phyloP scores from a whole-genome alignment of 2,113 vertebrate species.

The Nettapus auritus region DNA sequence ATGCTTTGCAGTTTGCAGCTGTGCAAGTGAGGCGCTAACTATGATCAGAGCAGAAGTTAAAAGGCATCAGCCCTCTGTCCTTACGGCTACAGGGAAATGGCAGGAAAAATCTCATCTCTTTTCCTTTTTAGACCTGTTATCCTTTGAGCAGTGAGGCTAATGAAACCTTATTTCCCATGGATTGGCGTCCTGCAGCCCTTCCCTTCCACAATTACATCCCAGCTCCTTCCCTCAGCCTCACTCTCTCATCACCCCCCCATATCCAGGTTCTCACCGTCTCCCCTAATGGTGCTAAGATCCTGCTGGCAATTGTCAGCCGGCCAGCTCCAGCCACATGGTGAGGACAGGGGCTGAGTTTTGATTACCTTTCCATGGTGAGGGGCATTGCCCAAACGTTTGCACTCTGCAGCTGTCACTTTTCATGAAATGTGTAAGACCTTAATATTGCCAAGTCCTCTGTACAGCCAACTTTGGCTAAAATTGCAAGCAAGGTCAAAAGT shows the following conservation, averaged over 20 bases:
- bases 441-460: background rate
- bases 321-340: background rate
- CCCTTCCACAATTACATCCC: background rate
- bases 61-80: background rate
- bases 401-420: background rate
- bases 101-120: background rate
- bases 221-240: background rate
- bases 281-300: background rate
- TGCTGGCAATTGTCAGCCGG: background rate
- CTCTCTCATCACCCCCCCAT: background rate
- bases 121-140: background rate
- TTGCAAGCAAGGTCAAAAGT: background rate
- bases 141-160: background rate
- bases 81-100: background rate
- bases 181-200: background rate
- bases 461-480: background rate
- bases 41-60: constrained; percentile 38
- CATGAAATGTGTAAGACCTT: background rate
- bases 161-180: background rate
- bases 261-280: background rate
- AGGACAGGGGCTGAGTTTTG: background rate
- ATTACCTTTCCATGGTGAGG: background rate
- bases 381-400: background rate
- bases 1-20: constrained; percentile 23
- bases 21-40: background rate